Evolutionary conservation across 2,113 vertebrate genomes (phyloP).

Genomic region (Budorcas taxicolor): DNA sequence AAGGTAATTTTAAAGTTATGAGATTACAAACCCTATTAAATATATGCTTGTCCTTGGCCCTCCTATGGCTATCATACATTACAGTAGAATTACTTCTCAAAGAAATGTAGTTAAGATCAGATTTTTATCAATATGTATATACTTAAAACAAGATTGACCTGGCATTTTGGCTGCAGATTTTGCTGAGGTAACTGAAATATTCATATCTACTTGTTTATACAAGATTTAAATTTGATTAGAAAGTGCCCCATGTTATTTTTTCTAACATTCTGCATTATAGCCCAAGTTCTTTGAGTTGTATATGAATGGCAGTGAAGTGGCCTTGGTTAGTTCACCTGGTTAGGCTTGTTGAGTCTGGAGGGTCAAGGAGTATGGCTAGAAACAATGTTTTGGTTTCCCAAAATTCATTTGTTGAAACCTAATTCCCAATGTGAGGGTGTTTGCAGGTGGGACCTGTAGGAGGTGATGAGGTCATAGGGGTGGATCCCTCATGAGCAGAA

Average conservation of each 20-base stretch:
- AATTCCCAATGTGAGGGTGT: background rate
- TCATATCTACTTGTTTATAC: constrained; percentile 40
- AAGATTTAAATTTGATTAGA: constrained; percentile 45
- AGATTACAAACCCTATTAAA: constrained; percentile 39
- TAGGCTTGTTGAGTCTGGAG: background rate
- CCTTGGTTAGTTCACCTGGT: background rate
- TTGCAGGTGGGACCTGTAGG: background rate
- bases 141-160: constrained; percentile 8
- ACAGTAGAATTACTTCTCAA: background rate
- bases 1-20: constrained; percentile 38
- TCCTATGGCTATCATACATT: background rate
- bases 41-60: constrained; percentile 14
- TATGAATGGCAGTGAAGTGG: background rate
- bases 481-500: background rate
- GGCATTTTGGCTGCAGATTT: background rate
- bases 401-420: background rate
- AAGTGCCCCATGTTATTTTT: background rate
- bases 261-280: background rate
- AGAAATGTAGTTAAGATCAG: constrained; percentile 12
- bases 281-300: background rate
- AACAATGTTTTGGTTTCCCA: background rate
- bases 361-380: background rate
- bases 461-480: background rate
- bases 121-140: constrained; percentile 42
- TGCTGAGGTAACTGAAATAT: constrained; percentile 14